phyloP scores from a whole-genome alignment of 2,888 invertebrate genomes.

The Abscondita cerata region DNA sequence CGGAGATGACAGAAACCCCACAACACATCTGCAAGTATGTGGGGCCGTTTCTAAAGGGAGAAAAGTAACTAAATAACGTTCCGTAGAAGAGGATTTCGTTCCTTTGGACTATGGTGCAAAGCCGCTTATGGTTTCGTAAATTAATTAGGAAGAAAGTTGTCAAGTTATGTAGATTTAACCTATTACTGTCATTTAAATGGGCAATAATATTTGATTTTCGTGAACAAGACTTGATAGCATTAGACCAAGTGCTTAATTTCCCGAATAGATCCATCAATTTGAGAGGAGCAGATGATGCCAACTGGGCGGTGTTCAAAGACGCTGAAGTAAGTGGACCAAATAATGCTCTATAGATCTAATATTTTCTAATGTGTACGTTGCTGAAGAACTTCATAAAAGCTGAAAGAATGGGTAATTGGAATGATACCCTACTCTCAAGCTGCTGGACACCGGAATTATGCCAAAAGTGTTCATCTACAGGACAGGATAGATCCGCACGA shows the following conservation, averaged over 20 bases:
- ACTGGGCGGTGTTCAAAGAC: conserved; percentile 58
- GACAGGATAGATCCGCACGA: background rate
- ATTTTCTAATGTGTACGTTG: conserved; percentile 1
- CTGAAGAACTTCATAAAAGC: conserved; percentile 5
- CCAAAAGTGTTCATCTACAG: background rate
- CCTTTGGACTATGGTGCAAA: too few relatives aligned
- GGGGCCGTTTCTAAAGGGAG: too few relatives aligned
- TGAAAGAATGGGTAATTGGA: background rate
- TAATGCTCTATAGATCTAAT: conserved; percentile 3
- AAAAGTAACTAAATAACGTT: too few relatives aligned
- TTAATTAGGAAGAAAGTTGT: too few relatives aligned
- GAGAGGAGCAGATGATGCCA: background rate
- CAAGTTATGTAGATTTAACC: too few relatives aligned
- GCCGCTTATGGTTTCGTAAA: too few relatives aligned
- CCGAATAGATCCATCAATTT: background rate
- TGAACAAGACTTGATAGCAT: background rate
- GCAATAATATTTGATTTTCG: background rate
- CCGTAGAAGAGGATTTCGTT: too few relatives aligned
- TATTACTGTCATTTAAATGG: too few relatives aligned
- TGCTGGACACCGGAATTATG: background rate
- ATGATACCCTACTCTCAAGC: background rate
- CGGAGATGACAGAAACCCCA: too few relatives aligned
- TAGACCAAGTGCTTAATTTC: conserved; percentile 1
- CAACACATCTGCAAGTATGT: too few relatives aligned
- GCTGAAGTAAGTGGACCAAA: background rate